Conservation (phyloP, 2,888 invertebrate species). For the Loripinus fragilis region DNA sequence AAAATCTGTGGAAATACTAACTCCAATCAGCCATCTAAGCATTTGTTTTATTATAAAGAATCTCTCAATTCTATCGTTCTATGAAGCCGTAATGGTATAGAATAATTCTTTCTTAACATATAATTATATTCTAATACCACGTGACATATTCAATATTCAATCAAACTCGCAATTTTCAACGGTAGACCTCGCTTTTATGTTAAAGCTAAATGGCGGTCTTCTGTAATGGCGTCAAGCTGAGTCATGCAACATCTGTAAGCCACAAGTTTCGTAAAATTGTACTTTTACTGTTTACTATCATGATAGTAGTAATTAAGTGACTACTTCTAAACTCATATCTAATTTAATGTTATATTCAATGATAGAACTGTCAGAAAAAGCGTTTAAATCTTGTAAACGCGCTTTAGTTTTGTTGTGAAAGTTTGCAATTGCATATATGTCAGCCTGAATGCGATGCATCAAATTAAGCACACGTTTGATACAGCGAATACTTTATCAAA, state of each 20-base stretch:
- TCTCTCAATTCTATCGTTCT: not conserved
- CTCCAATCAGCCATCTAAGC: conserved; percentile 13
- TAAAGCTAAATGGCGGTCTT: not conserved
- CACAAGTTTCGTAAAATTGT: not conserved
- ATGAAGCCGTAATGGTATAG: conserved; percentile 9
- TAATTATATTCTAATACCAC: conserved; percentile 14
- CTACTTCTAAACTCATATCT: too few species aligned
- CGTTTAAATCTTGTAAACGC: too few species aligned
- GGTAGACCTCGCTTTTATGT: conserved; percentile 6
- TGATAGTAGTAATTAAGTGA: too few species aligned
- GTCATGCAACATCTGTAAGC: conserved; percentile 18
- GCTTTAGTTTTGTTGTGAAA: too few species aligned
- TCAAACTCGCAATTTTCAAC: conserved; percentile 11
- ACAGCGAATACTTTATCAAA: too few species aligned
- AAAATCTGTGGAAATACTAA: not conserved
- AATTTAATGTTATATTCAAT: too few species aligned
- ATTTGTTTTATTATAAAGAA: conserved; percentile 17
- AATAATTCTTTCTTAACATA: conserved; percentile 19
- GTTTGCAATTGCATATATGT: too few species aligned
- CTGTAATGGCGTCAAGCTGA: conserved; percentile 8
- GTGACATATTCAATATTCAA: conserved; percentile 19
- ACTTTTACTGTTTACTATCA: not conserved
- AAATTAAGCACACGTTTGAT: too few species aligned
- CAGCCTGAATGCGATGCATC: too few species aligned
- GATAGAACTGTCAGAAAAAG: too few species aligned